Conservation (phyloP, 2,113 vertebrate species). For the Morone chrysops region DNA sequence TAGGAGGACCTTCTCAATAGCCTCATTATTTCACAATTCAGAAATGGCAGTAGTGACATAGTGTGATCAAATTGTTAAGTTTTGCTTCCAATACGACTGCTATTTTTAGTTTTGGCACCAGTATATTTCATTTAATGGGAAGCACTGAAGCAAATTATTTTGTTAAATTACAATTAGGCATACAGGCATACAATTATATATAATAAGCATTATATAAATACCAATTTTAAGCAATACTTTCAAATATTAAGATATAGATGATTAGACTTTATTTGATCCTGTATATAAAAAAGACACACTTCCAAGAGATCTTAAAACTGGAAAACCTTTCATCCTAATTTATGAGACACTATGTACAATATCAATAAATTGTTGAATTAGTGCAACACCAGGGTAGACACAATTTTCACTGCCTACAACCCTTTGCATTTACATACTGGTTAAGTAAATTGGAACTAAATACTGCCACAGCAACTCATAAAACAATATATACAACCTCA, state of each 20-base stretch:
- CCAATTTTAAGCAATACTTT: neutral
- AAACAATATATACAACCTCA: slow-evolving; percentile 19
- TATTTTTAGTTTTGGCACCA: neutral
- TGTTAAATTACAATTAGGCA: too few relatives aligned
- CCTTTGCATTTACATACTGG: slow-evolving; percentile 45
- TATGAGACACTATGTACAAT: neutral
- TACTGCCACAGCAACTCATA: slow-evolving; percentile 16
- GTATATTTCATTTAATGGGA: neutral
- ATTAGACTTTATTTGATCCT: neutral
- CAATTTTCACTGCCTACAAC: slow-evolving; percentile 14
- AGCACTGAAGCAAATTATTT: neutral
- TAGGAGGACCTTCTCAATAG: too few relatives aligned
- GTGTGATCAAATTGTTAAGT: neutral
- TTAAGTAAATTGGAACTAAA: slow-evolving; percentile 33
- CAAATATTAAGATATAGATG: neutral
- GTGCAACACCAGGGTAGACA: neutral
- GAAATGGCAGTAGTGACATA: neutral
- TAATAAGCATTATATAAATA: neutral
- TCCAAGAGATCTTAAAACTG: neutral
- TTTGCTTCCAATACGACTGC: neutral
- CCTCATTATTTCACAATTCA: too few relatives aligned
- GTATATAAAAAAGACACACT: slow-evolving; percentile 9
- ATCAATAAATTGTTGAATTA: neutral
- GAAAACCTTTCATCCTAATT: slow-evolving; percentile 1
- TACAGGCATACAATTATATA: too few relatives aligned